A percentile compares a stretch with the other conserved stretches of the same genome.
phyloP scores from a whole-genome alignment of 2,113 vertebrate species.

The Cromileptes altivelis region DNA sequence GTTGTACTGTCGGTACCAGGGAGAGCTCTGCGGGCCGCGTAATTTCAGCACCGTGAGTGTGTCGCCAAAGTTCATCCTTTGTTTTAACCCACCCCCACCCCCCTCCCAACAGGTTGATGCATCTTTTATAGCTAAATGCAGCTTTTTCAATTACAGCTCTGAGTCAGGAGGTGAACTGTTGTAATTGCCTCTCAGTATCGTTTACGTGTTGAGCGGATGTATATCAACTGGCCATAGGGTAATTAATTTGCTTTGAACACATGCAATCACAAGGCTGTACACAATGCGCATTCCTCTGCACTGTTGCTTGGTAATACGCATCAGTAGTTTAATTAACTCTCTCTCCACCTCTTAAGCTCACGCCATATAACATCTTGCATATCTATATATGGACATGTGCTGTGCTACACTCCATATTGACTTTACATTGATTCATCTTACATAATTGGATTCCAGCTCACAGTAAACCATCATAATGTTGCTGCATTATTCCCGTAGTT shows the following conservation, averaged over 20 bases:
- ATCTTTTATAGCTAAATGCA: constrained; percentile 8
- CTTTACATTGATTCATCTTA: not conserved
- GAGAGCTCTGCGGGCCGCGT: constrained; percentile 85
- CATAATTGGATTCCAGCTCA: constrained; percentile 3
- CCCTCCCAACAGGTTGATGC: constrained; percentile 58
- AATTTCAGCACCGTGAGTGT: constrained; percentile 90
- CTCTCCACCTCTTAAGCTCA: not conserved
- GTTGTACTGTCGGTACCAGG: constrained; percentile 87
- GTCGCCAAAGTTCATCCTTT: constrained; percentile 47
- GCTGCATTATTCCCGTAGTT: not conserved
- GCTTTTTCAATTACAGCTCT: not conserved
- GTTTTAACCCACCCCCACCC: not conserved
- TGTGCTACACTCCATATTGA: not conserved
- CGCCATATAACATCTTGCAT: not conserved
- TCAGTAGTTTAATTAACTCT: constrained; percentile 38
- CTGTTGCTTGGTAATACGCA: constrained; percentile 41
- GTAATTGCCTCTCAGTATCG: constrained; percentile 27
- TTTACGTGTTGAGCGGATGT: not conserved
- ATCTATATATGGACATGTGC: not conserved
- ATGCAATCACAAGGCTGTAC: constrained; percentile 9
- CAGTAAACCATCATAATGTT: not conserved
- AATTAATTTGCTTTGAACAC: constrained; percentile 43
- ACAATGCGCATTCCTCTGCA: constrained; percentile 27
- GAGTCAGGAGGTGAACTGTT: constrained; percentile 13
- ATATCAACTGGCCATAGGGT: not conserved